Conservation (phyloP, 2,797 vertebrate species). For the Lepilemur ruficaudatus region DNA sequence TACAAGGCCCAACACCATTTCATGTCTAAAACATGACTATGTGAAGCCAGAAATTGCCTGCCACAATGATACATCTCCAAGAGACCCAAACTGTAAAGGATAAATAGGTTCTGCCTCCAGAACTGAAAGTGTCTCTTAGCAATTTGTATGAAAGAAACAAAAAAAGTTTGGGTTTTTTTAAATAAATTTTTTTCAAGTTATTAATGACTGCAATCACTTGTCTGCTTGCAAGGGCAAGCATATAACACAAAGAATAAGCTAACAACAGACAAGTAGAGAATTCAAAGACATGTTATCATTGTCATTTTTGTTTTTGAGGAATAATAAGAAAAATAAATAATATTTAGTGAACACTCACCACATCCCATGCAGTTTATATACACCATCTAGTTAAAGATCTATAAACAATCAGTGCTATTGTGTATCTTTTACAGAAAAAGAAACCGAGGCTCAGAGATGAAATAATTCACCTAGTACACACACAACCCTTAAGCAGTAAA, state of each 20-base stretch:
- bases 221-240: background rate
- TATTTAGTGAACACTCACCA: background rate
- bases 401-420: background rate
- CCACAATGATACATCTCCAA: background rate
- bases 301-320: slow-evolving; percentile 17
- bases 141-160: background rate
- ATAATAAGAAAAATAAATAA: background rate
- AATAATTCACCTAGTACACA: background rate
- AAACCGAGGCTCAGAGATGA: background rate
- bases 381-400: background rate
- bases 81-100: background rate
- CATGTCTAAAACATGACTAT: background rate
- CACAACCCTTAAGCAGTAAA: background rate
- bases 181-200: background rate
- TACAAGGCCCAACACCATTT: background rate
- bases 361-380: background rate
- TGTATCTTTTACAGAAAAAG: background rate
- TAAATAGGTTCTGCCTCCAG: background rate
- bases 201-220: background rate
- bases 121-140: background rate
- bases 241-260: background rate
- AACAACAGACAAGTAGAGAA: background rate
- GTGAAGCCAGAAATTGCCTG: background rate
- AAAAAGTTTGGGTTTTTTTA: background rate
- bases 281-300: background rate